phyloP scores from a whole-genome alignment of 2,113 vertebrate genomes.

The Garra rufa region DNA sequence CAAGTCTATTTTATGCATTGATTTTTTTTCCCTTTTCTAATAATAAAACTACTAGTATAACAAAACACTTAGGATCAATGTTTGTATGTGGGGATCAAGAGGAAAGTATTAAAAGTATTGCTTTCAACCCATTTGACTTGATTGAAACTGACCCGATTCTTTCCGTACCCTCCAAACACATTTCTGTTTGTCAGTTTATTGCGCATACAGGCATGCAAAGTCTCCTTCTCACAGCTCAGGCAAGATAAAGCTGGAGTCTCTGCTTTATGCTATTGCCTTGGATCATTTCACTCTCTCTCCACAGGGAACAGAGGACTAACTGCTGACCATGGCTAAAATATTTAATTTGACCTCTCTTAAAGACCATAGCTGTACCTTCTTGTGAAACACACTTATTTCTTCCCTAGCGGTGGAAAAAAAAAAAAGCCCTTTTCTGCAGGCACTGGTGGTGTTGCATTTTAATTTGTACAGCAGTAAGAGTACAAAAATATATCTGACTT shows the following conservation, averaged over 20 bases:
- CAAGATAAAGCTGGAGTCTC: constrained; percentile 41
- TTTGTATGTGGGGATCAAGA: not conserved
- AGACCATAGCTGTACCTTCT: constrained; percentile 58
- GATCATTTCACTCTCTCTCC: constrained; percentile 56
- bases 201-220: not conserved
- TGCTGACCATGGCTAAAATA: constrained; percentile 29
- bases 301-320: constrained; percentile 60
- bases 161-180: not conserved
- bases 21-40: not conserved
- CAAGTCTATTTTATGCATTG: not conserved
- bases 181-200: not conserved
- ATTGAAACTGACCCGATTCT: not conserved
- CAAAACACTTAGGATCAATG: not conserved
- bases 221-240: not conserved
- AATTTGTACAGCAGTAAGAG: constrained; percentile 14
- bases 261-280: constrained; percentile 59
- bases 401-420: constrained; percentile 55
- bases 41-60: not conserved
- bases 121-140: not conserved
- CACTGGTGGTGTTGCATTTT: constrained; percentile 31
- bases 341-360: constrained; percentile 62
- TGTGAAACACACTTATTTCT: constrained; percentile 17
- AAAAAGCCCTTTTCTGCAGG: constrained; percentile 61
- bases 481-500: constrained; percentile 72
- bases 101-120: not conserved